These are phyloP conservation scores for Pinna nobilis DNA, from an alignment of 1,140 invertebrate genomes.

Conservation along the genomic window DNA sequence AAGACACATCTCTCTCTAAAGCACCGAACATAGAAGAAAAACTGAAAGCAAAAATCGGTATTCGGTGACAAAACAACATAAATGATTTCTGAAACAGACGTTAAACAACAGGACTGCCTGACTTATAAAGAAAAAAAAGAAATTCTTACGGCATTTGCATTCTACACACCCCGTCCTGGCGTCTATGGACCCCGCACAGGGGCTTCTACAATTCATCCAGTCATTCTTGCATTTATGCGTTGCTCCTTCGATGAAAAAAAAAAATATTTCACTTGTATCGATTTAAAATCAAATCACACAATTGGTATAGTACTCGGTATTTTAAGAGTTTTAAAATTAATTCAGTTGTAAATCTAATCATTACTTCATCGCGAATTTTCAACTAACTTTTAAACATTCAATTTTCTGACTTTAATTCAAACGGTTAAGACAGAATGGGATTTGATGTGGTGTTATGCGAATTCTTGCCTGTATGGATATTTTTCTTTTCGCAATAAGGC, in stretches of 20 bases:
- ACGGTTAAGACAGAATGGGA: too few relatives aligned
- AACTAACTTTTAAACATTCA: not conserved
- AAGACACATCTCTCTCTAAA: not conserved
- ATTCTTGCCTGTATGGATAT: too few relatives aligned
- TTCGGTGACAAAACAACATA: not conserved
- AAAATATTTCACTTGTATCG: not conserved
- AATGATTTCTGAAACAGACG: not conserved
- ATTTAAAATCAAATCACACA: not conserved
- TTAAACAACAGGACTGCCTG: not conserved
- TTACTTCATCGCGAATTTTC: not conserved
- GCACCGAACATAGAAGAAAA: not conserved
- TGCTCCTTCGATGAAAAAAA: not conserved
- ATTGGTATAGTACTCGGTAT: not conserved
- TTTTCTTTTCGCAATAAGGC: too few relatives aligned
- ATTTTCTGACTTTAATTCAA: not conserved
- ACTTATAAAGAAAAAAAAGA: not conserved
- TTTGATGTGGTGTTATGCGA: too few relatives aligned
- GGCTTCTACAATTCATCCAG: conserved; percentile 24
- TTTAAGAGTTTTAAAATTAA: not conserved
- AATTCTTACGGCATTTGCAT: conserved; percentile 37
- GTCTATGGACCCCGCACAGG: conserved; percentile 13
- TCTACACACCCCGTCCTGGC: conserved; percentile 25
- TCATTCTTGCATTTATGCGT: conserved; percentile 26
- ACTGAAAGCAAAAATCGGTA: not conserved
- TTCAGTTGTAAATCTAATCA: not conserved